Percentiles rank a stretch among this genome's conserved stretches.
These are phyloP conservation scores for Lampris incognitus DNA, from an alignment of 2,113 vertebrate species.

Conservation along the genomic window DNA sequence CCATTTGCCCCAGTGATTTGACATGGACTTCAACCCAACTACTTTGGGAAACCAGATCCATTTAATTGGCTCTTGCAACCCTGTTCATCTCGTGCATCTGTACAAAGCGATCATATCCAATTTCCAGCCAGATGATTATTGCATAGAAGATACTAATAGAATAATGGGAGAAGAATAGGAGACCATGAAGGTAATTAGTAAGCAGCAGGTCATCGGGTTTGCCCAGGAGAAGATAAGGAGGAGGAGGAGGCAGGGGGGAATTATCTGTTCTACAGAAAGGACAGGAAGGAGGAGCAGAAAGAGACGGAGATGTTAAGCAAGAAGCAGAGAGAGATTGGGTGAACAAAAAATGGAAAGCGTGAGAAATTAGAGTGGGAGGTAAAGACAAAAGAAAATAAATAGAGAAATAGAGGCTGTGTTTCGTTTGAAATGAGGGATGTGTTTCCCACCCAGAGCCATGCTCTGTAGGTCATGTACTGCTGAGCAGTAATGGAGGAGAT, in stretches of 20 bases:
- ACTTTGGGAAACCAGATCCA: slow-evolving; percentile 30
- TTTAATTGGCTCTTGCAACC: slow-evolving; percentile 55
- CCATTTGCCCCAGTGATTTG: slow-evolving; percentile 36
- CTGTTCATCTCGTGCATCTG: slow-evolving; percentile 56
- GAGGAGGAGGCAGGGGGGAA: slow-evolving; percentile 42
- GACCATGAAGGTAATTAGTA: slow-evolving; percentile 67
- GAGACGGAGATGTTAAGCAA: neutral
- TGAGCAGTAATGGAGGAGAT: neutral
- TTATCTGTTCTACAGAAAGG: slow-evolving; percentile 55
- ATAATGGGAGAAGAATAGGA: slow-evolving; percentile 64
- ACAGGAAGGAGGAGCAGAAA: slow-evolving; percentile 1
- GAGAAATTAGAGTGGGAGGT: slow-evolving; percentile 10
- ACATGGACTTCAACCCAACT: slow-evolving; percentile 26
- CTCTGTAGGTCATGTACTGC: slow-evolving; percentile 65
- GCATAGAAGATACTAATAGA: slow-evolving; percentile 71
- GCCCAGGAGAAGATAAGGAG: slow-evolving; percentile 54
- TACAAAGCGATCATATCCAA: slow-evolving; percentile 67
- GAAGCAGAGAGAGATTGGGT: slow-evolving; percentile 5
- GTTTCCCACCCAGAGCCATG: slow-evolving; percentile 58
- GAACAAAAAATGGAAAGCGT: neutral
- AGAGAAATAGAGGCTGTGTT: slow-evolving; percentile 40
- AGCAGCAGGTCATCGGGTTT: slow-evolving; percentile 67
- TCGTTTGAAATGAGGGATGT: slow-evolving; percentile 67
- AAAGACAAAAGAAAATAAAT: slow-evolving; percentile 16
- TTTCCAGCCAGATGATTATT: slow-evolving; percentile 72